Evolutionary conservation across 2,888 invertebrate genomes (phyloP).

Genomic region (Fragum sueziense): DNA sequence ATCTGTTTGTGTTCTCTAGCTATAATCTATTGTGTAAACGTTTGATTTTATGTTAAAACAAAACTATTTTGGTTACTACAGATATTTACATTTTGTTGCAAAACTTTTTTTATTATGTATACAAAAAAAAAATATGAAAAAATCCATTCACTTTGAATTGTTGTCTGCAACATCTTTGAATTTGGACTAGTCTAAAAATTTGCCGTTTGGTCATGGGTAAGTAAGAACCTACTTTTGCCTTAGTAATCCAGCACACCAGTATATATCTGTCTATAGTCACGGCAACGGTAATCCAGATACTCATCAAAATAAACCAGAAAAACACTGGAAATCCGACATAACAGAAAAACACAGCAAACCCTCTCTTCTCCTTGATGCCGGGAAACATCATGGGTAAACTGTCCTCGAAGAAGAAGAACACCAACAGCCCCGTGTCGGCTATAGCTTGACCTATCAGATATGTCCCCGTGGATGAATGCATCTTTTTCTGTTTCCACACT

Average conservation of each 20-base stretch:
- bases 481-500: slow-evolving; percentile 63
- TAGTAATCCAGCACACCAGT: slow-evolving; percentile 72
- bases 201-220: too few species aligned
- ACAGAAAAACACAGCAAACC: slow-evolving; percentile 66
- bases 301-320: slow-evolving; percentile 68
- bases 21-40: too few species aligned
- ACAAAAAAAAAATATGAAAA: too few species aligned
- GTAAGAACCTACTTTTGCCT: slow-evolving; percentile 67
- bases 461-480: slow-evolving; percentile 65
- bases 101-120: too few species aligned
- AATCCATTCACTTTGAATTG: too few species aligned
- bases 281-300: slow-evolving; percentile 74
- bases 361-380: slow-evolving; percentile 42
- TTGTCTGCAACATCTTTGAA: too few species aligned
- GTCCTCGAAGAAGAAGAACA: slow-evolving; percentile 67
- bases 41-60: too few species aligned
- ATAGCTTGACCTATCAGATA: slow-evolving; percentile 68
- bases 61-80: too few species aligned
- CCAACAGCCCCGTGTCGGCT: slow-evolving; percentile 66
- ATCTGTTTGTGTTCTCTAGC: too few species aligned
- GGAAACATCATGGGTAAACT: slow-evolving; percentile 57
- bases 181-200: too few species aligned
- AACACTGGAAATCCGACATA: slow-evolving; percentile 72
- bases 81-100: too few species aligned
- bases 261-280: slow-evolving; percentile 76